Conservation (phyloP, 2,113 vertebrate genomes). For the Mobula hypostoma region DNA sequence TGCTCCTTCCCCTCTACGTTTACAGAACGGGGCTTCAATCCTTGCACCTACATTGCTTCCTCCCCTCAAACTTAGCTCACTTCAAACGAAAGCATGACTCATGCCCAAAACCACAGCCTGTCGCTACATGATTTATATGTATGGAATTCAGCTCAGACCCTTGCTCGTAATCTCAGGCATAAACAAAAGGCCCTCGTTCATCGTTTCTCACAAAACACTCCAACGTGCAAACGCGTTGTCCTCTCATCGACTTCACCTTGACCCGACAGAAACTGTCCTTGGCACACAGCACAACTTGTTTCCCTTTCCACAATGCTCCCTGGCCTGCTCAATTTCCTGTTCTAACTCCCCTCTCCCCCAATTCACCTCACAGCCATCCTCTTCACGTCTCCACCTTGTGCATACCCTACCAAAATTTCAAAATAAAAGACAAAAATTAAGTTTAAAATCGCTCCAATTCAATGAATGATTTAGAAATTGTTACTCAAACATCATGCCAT, state of each 20-base stretch:
- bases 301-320: too few species aligned
- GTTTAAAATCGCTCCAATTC: neutral
- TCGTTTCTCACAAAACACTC: too few species aligned
- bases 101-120: constrained; percentile 22
- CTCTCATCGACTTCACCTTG: neutral
- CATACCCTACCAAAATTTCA: too few species aligned
- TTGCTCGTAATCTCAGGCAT: neutral
- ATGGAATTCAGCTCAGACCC: constrained; percentile 32
- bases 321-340: too few species aligned
- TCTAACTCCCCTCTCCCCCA: too few species aligned
- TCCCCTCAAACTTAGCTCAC: neutral
- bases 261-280: neutral
- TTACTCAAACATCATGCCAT: neutral
- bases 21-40: neutral
- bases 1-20: neutral
- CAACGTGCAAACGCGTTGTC: neutral
- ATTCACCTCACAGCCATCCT: too few species aligned
- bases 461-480: neutral
- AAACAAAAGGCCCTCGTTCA: constrained; percentile 22
- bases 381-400: too few species aligned
- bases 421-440: too few species aligned
- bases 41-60: constrained; percentile 24
- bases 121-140: constrained; percentile 35
- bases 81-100: constrained; percentile 35
- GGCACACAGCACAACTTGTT: neutral